Evolutionary conservation across 2,888 invertebrate species (phyloP).

Genomic region (Heterodera filipjevi): DNA sequence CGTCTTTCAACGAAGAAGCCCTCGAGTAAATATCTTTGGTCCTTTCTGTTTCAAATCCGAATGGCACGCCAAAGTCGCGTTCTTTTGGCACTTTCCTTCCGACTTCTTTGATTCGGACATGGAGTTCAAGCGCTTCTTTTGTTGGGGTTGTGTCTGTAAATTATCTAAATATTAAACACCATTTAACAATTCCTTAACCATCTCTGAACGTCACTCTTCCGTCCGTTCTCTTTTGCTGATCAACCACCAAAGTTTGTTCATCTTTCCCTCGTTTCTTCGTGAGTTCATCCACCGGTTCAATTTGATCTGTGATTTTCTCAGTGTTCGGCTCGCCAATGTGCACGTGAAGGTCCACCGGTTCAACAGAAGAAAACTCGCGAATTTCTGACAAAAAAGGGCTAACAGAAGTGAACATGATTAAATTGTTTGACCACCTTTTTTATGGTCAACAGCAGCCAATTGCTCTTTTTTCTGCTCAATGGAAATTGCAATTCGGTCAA

Average conservation of each 20-base stretch:
- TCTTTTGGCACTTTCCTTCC: background rate
- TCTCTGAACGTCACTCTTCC: background rate
- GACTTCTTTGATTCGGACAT: constrained; percentile 20
- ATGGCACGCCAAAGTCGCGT: background rate
- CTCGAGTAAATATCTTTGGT: constrained; percentile 17
- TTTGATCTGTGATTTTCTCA: background rate
- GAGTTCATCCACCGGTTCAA: background rate
- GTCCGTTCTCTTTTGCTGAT: constrained; percentile 18
- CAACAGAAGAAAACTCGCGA: background rate
- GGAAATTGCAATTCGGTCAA: background rate
- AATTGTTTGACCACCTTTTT: background rate
- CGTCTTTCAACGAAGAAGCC: constrained; percentile 18
- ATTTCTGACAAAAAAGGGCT: background rate
- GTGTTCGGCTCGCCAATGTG: background rate
- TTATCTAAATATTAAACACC: too few relatives aligned
- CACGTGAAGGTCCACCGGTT: background rate
- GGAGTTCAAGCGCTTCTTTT: constrained; percentile 13
- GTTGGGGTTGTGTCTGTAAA: background rate
- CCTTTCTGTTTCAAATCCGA: constrained; percentile 1
- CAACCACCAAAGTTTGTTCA: constrained; percentile 26
- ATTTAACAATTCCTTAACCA: background rate
- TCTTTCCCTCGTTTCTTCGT: background rate
- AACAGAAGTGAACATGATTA: background rate
- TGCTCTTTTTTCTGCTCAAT: background rate
- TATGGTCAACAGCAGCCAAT: background rate